Evolutionary conservation across 2,797 vertebrate species (phyloP), one percentile per base, ranked within the genome.

Genomic region (Phoebastria nigripes): DNA sequence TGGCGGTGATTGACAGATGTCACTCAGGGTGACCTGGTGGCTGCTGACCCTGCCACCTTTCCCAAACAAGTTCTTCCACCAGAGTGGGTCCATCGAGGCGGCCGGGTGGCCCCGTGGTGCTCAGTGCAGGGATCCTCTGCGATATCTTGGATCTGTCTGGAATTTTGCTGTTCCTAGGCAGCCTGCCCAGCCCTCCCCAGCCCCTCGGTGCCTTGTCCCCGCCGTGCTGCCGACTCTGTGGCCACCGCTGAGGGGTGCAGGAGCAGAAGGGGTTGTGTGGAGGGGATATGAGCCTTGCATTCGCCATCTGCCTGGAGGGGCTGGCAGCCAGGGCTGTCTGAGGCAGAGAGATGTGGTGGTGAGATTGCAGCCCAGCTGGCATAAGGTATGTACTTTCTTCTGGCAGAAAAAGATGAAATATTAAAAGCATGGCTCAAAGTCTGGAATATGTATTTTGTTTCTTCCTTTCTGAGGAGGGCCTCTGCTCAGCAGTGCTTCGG

Each of bases 251-350:
- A 91, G 94, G 93, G 89, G 54, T 35, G 90, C 59, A 3, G 37
- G 61, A 92, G 91, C 91, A 93, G 95, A 29, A 46, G 9, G 90
- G 88, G 24, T 24, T 55, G 83, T 58, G 76, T 26, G 72, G 52
- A 58, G 85, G 94, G 92, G 90, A 85, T n/a, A 8, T 3, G 76
- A 96, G 72, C 54, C 52, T 69, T 73, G 78, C n/a, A 6, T 80
- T 95, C 59, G 13, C 97, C 80, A 82, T 95, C 95, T 98, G 97
- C 62, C 88, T 51, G 16, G 10, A 56, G 88, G 59, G 47, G 67
- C 69, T 80, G 83, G 77, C 80, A 91, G 95, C 92, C 93, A 77
- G 94, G 56, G 47, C 84, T 77, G 31, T 37, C 84, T 79, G 93
- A 46, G 77, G 39, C 77, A 41, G 87, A 52, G 76, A n/a, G 29